A percentile compares a stretch with the other conserved stretches of the same genome.
These are phyloP conservation scores for Sturmia bella DNA, from an alignment of 2,888 invertebrate genomes.

Conservation along the genomic window DNA sequence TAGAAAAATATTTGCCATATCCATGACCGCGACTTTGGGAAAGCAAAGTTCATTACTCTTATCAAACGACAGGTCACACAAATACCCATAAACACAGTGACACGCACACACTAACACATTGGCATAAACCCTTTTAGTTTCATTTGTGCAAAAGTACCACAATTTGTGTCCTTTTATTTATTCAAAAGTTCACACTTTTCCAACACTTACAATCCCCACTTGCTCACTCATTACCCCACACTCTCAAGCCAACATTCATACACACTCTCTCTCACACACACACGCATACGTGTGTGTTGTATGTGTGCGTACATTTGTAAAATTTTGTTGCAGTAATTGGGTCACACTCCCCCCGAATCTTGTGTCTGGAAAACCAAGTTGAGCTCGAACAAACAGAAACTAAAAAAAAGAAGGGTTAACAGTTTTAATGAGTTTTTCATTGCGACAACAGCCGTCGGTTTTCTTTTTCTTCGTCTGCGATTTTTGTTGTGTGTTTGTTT, in stretches of 20 bases:
- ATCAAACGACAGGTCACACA: not conserved
- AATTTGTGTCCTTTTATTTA: slow-evolving; percentile 66
- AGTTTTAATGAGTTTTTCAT: slow-evolving; percentile 62
- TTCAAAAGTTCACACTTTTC: slow-evolving; percentile 65
- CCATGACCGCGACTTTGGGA: slow-evolving; percentile 25
- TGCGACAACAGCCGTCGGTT: slow-evolving; percentile 32
- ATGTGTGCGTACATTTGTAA: slow-evolving; percentile 2
- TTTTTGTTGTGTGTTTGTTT: no score
- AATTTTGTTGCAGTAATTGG: slow-evolving; percentile 13
- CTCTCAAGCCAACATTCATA: no score
- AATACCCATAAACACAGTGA: not conserved
- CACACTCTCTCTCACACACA: not conserved
- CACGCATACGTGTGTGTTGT: not conserved
- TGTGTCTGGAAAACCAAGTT: slow-evolving; percentile 27
- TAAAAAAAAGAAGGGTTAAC: slow-evolving; percentile 52
- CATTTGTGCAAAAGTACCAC: slow-evolving; percentile 36
- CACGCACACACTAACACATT: not conserved
- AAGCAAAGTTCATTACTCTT: slow-evolving; percentile 17
- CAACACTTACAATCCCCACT: slow-evolving; percentile 12
- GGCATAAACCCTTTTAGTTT: slow-evolving; percentile 36
- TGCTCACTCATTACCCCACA: not conserved
- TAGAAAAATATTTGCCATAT: not conserved
- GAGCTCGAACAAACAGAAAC: not conserved
- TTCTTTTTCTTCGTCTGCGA: slow-evolving; percentile 25
- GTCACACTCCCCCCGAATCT: slow-evolving; percentile 33